Percentiles rank a stretch among this genome's conserved stretches.
These are phyloP conservation scores for Brachionus paranguensis DNA, from an alignment of 1,140 invertebrate species.

Conservation along the genomic window DNA sequence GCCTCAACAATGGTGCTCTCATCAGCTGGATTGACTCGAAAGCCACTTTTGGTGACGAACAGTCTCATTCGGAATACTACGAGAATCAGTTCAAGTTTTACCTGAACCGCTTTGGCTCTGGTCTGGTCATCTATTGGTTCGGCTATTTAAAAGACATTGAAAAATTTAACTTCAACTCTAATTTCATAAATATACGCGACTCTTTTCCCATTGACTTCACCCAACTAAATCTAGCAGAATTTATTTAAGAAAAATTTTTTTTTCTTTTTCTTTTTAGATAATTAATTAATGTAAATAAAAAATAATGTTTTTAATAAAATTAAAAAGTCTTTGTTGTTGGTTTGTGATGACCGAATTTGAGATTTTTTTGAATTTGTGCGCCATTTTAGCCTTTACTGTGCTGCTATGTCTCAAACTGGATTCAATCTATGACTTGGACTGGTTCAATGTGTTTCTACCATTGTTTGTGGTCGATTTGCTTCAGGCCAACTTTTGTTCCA, in stretches of 20 bases:
- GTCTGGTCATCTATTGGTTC: slow-evolving; percentile 92
- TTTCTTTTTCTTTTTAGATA: neutral
- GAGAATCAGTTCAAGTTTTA: slow-evolving; percentile 81
- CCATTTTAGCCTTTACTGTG: neutral
- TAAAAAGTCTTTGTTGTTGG: slow-evolving; percentile 35
- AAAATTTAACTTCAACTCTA: slow-evolving; percentile 35
- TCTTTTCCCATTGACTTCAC: neutral
- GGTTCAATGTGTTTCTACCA: slow-evolving; percentile 34
- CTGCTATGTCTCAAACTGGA: slow-evolving; percentile 10
- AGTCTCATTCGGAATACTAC: slow-evolving; percentile 73
- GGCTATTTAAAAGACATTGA: slow-evolving; percentile 73
- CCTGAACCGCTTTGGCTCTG: slow-evolving; percentile 87
- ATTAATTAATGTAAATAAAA: slow-evolving; percentile 8
- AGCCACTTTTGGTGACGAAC: slow-evolving; percentile 79
- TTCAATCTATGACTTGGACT: neutral
- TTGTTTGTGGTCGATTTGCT: slow-evolving; percentile 30
- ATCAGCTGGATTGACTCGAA: slow-evolving; percentile 96
- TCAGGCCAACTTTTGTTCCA: slow-evolving; percentile 25
- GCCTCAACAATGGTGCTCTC: slow-evolving; percentile 66
- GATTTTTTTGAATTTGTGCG: neutral
- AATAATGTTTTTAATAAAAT: slow-evolving; percentile 25
- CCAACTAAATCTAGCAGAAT: neutral
- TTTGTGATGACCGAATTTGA: slow-evolving; percentile 39
- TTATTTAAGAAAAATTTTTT: neutral
- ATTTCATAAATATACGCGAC: neutral